These are phyloP conservation scores for Mactromeris polynyma DNA, from an alignment of 2,888 invertebrate genomes.

Conservation along the genomic window DNA sequence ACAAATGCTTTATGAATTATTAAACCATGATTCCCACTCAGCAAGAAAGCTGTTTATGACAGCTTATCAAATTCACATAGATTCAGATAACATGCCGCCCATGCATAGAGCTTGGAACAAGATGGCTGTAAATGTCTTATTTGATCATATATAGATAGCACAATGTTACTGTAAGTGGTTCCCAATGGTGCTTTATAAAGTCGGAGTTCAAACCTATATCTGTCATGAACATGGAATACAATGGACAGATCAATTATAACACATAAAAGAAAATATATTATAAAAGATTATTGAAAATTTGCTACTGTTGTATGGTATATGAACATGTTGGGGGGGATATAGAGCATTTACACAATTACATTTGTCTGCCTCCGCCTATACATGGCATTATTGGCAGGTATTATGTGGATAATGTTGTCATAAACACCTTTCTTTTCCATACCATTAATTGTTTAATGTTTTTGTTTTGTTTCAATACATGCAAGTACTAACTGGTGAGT, in stretches of 20 bases:
- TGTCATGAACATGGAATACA: neutral
- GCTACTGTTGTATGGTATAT: no score
- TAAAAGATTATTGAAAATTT: no score
- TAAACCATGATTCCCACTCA: neutral
- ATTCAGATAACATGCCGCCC: neutral
- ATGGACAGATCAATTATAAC: neutral
- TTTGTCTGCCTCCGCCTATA: no score
- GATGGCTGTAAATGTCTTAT: neutral
- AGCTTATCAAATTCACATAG: neutral
- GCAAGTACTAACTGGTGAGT: no score
- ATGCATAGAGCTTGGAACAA: neutral
- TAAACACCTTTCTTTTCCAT: no score
- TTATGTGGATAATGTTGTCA: no score
- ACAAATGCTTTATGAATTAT: constrained; percentile 3
- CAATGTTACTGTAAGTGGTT: neutral
- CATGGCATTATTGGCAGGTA: no score
- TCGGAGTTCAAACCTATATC: neutral
- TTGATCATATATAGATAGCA: neutral
- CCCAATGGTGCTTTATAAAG: neutral
- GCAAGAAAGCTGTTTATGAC: neutral
- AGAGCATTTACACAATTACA: no score
- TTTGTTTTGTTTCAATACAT: no score
- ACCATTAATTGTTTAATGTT: no score
- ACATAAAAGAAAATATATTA: no score
- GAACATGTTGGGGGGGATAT: no score